Percentiles rank a stretch among this genome's conserved stretches.
Evolutionary conservation across 37 sponge, comb jelly and placozoan genomes (phyloP).

Genomic region (Haliclona indistincta): DNA sequence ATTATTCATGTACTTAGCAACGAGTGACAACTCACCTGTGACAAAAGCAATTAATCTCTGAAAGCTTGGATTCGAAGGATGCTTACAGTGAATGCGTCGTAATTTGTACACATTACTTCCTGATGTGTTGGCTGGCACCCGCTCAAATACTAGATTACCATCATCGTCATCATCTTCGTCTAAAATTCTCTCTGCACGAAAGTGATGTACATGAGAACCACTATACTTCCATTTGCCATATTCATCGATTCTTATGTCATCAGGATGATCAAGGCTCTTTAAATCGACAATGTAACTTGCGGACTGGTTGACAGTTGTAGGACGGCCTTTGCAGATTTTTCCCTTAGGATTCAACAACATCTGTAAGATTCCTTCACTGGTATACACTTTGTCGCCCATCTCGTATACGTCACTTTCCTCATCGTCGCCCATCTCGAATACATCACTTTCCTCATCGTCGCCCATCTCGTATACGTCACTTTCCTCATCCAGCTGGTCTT

Average conservation of each 20-base stretch:
- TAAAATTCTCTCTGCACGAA: no score
- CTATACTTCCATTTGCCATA: slow-evolving; percentile 46
- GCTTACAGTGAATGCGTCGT: slow-evolving; percentile 26
- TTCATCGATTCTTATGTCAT: slow-evolving; percentile 43
- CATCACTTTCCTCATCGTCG: no score
- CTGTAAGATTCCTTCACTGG: slow-evolving; percentile 23
- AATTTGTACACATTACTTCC: slow-evolving; percentile 27
- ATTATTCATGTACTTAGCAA: no score
- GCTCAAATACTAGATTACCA: slow-evolving; percentile 22
- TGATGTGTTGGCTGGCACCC: slow-evolving; percentile 26
- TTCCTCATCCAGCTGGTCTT: no score
- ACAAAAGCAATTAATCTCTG: slow-evolving; percentile 30
- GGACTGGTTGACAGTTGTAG: slow-evolving; percentile 8
- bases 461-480: no score
- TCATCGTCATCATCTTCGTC: slow-evolving; percentile 8
- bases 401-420: no score
- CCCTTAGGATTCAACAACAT: slow-evolving; percentile 29
- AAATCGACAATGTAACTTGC: slow-evolving; percentile 39
- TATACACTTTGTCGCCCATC: no score
- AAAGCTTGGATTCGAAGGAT: slow-evolving; percentile 34
- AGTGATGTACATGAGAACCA: slow-evolving; percentile 37
- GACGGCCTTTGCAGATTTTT: slow-evolving; percentile 30
- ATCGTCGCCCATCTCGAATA: no score
- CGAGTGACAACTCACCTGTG: slow-evolving; percentile 22
- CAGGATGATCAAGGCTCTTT: slow-evolving; percentile 11